phyloP scores from a whole-genome alignment of 2,888 invertebrate species.

The Trichopria drosophilae region DNA sequence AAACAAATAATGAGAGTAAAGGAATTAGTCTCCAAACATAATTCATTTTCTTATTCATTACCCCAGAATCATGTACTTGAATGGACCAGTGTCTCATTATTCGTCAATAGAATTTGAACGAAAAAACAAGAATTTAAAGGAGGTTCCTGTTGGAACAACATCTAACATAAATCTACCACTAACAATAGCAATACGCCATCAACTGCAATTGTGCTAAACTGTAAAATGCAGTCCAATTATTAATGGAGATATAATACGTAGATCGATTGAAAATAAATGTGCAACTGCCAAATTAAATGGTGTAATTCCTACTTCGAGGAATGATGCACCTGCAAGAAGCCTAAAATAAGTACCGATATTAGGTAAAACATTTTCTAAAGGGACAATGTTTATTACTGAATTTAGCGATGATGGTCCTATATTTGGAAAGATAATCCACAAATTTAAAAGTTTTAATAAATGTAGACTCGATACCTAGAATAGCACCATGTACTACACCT shows the following conservation, averaged over 20 bases:
- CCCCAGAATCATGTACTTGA: constrained; percentile 12
- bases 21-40: too few species aligned
- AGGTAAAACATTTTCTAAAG: constrained; percentile 15
- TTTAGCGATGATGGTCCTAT: constrained; percentile 18
- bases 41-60: too few species aligned
- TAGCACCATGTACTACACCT: too few species aligned
- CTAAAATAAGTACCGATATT: constrained; percentile 10
- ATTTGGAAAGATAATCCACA: constrained; percentile 20
- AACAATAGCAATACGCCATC: constrained; percentile 23
- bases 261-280: constrained; percentile 17
- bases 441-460: too few species aligned
- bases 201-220: constrained; percentile 19
- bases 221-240: constrained; percentile 12
- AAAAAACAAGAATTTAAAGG: constrained; percentile 23
- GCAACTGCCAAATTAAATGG: constrained; percentile 12
- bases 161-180: constrained; percentile 19
- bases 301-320: constrained; percentile 27
- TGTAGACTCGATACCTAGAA: too few species aligned
- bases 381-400: constrained; percentile 18
- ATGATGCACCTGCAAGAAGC: background rate
- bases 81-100: constrained; percentile 21
- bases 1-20: too few species aligned
- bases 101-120: constrained; percentile 26
- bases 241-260: constrained; percentile 11
- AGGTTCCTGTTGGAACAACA: constrained; percentile 11